Base-by-base conservation (phyloP, 2,797 vertebrate species). In the Enteromius argenteus region DNA sequence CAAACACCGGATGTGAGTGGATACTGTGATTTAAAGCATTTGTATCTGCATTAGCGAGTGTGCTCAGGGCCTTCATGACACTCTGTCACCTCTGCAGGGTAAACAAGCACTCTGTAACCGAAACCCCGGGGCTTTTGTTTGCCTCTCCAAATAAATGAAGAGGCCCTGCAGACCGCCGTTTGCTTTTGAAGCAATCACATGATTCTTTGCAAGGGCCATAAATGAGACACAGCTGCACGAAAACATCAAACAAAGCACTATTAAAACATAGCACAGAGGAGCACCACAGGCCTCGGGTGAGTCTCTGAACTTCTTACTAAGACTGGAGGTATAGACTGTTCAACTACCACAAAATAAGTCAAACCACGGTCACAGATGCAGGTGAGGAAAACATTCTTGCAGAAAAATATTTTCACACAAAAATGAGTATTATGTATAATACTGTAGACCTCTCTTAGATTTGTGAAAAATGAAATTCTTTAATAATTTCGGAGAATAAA, bases 51-150 rank as follows among this genome's bases (percentile, higher is more conserved):
- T 84, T 75, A 88, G 67, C 30, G 32, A 35, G 58, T 79, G 79
- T 84, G 79, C 81, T 60, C 51, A 21, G 79, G 67, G 80, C 78
- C 35, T 64, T 60, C 75, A 71, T 75, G 74, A 82, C 80, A 85
- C 85, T 83, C 77, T 79, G 77, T 79, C 80, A 83, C 80, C 68
- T 71, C 74, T 68, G 44, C 66, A 74, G 84, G 79, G 84, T 82
- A 84, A 87, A 80, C 81, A 46, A 62, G 67, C 69, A 14, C 56
- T 80, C 81, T 32, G 17, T 56, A 79, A 66, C 39, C 1, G 56
- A 69, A 77, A 60, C 77, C 78, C 73, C 53, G 8, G 49, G 23
- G 78, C 84, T 81, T 85, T 83, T 80, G 77, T 79, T 84, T 78
- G 5, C 42, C 77, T 66, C 80, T 81, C 53, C 66, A 80, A 84